These are phyloP conservation scores for Theristicus caerulescens DNA, from an alignment of 2,113 vertebrate species.

Conservation along the genomic window DNA sequence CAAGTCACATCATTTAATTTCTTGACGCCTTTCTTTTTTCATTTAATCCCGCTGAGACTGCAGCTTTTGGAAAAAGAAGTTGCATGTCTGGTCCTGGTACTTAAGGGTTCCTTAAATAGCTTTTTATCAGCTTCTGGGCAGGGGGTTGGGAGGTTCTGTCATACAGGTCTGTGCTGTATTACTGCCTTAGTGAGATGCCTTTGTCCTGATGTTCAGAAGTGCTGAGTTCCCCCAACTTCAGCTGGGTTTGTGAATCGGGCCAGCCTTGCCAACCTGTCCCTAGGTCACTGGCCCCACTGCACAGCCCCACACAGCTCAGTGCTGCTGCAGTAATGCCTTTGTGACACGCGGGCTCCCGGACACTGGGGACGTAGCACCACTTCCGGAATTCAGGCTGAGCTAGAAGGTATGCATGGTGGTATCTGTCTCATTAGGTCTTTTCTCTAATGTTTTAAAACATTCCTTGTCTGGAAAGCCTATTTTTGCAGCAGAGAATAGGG, in stretches of 20 bases:
- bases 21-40: background rate
- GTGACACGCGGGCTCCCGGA: rapidly evolving
- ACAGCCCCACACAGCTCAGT: background rate
- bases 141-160: background rate
- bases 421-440: background rate
- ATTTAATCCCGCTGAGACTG: background rate
- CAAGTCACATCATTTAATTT: background rate
- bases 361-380: rapidly evolving
- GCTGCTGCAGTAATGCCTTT: background rate
- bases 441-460: background rate
- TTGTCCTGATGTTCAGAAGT: background rate
- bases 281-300: background rate
- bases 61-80: background rate
- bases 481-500: background rate
- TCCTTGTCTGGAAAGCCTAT: background rate
- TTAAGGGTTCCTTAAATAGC: background rate
- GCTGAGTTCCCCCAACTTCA: background rate
- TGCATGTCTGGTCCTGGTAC: background rate
- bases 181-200: background rate
- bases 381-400: background rate
- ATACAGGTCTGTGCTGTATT: background rate
- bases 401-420: background rate
- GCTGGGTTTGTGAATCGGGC: no score
- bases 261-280: background rate
- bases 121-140: background rate